Percentiles rank a stretch among this genome's conserved stretches.
These are phyloP conservation scores for Cantharis lateralis DNA, from an alignment of 2,888 invertebrate species.

Conservation along the genomic window DNA sequence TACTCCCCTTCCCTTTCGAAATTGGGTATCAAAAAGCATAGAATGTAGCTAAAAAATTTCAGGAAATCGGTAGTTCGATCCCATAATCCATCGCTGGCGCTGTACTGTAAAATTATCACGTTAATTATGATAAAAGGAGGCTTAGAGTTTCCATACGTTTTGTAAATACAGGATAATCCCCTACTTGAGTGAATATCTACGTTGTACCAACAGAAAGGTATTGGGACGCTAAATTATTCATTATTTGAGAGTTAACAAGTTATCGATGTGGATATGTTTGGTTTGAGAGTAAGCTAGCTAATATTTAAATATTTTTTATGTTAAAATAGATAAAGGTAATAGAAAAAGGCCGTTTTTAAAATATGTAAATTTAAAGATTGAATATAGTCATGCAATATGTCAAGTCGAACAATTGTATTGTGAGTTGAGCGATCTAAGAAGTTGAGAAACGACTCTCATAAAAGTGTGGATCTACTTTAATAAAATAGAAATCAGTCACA, in stretches of 20 bases:
- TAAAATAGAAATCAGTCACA: conserved; percentile 51
- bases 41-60: too few species aligned
- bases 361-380: not conserved
- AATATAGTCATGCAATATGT: conserved; percentile 22
- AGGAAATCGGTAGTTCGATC: not conserved
- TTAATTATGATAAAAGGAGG: not conserved
- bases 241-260: not conserved
- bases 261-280: not conserved
- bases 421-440: conserved; percentile 34
- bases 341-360: not conserved
- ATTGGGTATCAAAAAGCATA: too few species aligned
- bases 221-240: not conserved
- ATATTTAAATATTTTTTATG: not conserved
- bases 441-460: conserved; percentile 33
- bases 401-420: conserved; percentile 32
- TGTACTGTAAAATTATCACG: not conserved
- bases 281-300: not conserved
- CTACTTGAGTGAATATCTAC: not conserved
- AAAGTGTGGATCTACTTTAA: conserved; percentile 47
- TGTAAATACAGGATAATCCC: not conserved
- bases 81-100: not conserved
- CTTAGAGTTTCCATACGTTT: not conserved
- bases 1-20: too few species aligned
- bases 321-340: not conserved
- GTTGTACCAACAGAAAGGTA: not conserved